Evolutionary conservation across 1,140 invertebrate genomes (phyloP).

Genomic region (Drosophila miranda): DNA sequence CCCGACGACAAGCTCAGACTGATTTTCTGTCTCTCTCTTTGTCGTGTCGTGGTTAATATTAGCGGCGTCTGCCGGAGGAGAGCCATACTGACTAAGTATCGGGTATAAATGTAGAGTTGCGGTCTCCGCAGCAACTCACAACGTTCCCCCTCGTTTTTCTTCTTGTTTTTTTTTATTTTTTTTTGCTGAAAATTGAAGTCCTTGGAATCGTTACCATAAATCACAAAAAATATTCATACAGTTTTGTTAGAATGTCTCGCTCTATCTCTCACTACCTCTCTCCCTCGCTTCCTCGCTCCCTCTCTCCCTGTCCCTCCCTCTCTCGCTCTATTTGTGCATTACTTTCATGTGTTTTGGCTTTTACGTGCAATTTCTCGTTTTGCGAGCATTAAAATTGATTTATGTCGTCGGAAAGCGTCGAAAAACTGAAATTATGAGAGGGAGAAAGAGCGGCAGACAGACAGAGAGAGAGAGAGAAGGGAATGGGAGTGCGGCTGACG

Average conservation of each 20-base stretch:
- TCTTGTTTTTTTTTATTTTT: slow-evolving; percentile 9
- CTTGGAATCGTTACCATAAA: slow-evolving; percentile 58
- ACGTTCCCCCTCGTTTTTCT: too few relatives aligned
- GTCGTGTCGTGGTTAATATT: too few relatives aligned
- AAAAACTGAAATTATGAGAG: slow-evolving; percentile 55
- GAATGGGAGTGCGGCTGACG: slow-evolving; percentile 28
- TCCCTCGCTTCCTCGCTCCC: background rate
- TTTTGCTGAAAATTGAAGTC: slow-evolving; percentile 46
- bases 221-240: slow-evolving; percentile 55
- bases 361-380: slow-evolving; percentile 49
- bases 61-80: too few relatives aligned
- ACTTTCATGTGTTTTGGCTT: slow-evolving; percentile 51
- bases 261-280: background rate
- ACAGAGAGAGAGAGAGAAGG: slow-evolving; percentile 3
- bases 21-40: too few relatives aligned
- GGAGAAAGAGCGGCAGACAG: too few relatives aligned
- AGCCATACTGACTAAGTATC: too few relatives aligned
- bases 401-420: slow-evolving; percentile 52
- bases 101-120: too few relatives aligned
- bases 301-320: background rate
- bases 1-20: too few relatives aligned
- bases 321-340: slow-evolving; percentile 26
- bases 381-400: slow-evolving; percentile 70
- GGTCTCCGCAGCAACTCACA: too few relatives aligned
- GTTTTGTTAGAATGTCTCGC: slow-evolving; percentile 11